Conservation (phyloP, 2,797 vertebrate genomes). For the Urocyon cinereoargenteus region DNA sequence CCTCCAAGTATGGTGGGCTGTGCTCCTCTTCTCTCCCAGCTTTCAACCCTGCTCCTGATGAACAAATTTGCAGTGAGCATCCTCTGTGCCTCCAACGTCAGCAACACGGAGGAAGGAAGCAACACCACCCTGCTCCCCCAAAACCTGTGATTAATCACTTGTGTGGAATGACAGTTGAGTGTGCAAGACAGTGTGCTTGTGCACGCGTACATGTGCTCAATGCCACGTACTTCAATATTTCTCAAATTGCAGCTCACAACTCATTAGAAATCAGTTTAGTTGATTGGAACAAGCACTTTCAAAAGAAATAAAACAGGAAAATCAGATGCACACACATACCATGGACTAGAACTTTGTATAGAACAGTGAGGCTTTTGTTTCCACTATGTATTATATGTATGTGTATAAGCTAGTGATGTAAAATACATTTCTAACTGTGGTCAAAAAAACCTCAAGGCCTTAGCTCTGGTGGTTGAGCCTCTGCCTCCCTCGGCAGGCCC, state of each 20-base stretch:
- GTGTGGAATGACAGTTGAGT: background rate
- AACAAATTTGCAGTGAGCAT: background rate
- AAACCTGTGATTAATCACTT: background rate
- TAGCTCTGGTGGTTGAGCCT: background rate
- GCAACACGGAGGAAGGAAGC: background rate
- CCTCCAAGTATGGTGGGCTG: background rate
- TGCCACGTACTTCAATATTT: background rate
- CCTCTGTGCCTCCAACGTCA: background rate
- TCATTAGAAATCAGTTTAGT: background rate
- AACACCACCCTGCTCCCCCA: background rate
- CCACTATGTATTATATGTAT: background rate
- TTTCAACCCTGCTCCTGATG: background rate
- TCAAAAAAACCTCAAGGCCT: background rate
- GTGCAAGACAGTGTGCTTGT: background rate
- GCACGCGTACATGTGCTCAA: rapidly evolving
- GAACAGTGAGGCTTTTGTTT: background rate
- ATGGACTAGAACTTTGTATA: background rate
- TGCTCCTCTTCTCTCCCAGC: background rate
- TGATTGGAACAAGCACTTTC: background rate
- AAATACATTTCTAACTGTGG: background rate
- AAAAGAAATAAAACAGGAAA: background rate
- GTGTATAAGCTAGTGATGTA: background rate
- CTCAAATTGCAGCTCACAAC: background rate
- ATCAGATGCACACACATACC: background rate
- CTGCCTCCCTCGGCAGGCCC: background rate